Conservation (phyloP, 1,140 invertebrate genomes). For the Tetramorium parvispinum region DNA sequence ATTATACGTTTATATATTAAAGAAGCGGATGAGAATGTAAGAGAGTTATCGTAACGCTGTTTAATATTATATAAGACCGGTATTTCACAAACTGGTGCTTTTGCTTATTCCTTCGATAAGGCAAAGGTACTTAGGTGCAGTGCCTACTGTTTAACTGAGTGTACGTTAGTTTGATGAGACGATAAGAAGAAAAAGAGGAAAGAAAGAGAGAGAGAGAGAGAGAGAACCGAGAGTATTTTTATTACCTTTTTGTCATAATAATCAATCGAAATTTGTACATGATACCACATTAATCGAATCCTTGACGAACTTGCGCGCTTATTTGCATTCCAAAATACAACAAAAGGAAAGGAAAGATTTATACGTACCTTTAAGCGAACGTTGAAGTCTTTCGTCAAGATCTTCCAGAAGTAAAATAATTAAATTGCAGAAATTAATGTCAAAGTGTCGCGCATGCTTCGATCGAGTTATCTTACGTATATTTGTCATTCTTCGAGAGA, state of each 20-base stretch:
- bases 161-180: slow-evolving; percentile 71
- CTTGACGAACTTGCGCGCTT: slow-evolving; percentile 58
- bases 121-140: slow-evolving; percentile 77
- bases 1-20: slow-evolving; percentile 50
- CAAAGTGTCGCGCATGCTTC: slow-evolving; percentile 53
- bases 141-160: slow-evolving; percentile 77
- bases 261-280: slow-evolving; percentile 68
- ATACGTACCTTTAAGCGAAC: slow-evolving; percentile 42
- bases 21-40: slow-evolving; percentile 64
- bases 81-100: slow-evolving; percentile 78
- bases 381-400: slow-evolving; percentile 63
- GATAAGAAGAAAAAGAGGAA: slow-evolving; percentile 53
- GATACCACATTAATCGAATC: slow-evolving; percentile 39
- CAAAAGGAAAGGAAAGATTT: slow-evolving; percentile 29
- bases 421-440: slow-evolving; percentile 49
- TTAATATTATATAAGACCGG: slow-evolving; percentile 45
- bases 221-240: slow-evolving; percentile 75
- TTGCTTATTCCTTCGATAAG: slow-evolving; percentile 77
- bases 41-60: slow-evolving; percentile 45
- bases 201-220: slow-evolving; percentile 33
- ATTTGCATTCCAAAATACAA: slow-evolving; percentile 74
- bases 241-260: slow-evolving; percentile 73
- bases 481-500: slow-evolving; percentile 39
- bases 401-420: slow-evolving; percentile 70
- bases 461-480: slow-evolving; percentile 44